Conservation (phyloP, 2,113 vertebrate species). For the Scortum barcoo region DNA sequence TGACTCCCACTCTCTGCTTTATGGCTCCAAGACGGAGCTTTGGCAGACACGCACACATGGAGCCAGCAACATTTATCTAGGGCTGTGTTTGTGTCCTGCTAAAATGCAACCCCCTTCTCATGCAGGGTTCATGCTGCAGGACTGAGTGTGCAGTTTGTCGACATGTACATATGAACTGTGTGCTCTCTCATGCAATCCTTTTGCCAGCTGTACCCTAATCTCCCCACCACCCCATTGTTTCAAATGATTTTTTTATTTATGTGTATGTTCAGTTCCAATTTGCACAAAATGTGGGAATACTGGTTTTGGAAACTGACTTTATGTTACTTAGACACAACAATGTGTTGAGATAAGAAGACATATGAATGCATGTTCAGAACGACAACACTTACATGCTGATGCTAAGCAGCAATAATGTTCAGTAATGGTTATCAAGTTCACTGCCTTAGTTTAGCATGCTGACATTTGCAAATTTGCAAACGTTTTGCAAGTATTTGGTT, state of each 20-base stretch:
- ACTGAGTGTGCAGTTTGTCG: slow-evolving; percentile 6
- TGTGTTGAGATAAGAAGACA: neutral
- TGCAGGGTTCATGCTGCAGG: neutral
- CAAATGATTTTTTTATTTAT: no score
- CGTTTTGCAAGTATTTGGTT: no score
- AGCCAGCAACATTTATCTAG: neutral
- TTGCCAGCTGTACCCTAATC: neutral
- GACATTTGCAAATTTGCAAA: no score
- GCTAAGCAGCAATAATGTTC: neutral
- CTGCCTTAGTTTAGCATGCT: neutral
- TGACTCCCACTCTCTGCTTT: slow-evolving; percentile 29
- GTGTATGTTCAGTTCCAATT: neutral
- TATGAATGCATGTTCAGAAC: neutral
- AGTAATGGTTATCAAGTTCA: no score
- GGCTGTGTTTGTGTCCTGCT: neutral
- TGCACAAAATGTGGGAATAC: neutral
- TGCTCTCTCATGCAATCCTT: neutral
- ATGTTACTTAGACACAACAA: rapidly evolving
- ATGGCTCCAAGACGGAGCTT: slow-evolving; percentile 32
- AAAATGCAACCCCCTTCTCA: neutral
- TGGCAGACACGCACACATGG: slow-evolving; percentile 18
- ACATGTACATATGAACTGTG: slow-evolving; percentile 18
- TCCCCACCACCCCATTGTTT: neutral
- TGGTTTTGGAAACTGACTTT: neutral
- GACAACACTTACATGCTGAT: neutral